Base-by-base conservation (phyloP, 2,797 vertebrate genomes). In the Amblyopsis hoosieri region DNA sequence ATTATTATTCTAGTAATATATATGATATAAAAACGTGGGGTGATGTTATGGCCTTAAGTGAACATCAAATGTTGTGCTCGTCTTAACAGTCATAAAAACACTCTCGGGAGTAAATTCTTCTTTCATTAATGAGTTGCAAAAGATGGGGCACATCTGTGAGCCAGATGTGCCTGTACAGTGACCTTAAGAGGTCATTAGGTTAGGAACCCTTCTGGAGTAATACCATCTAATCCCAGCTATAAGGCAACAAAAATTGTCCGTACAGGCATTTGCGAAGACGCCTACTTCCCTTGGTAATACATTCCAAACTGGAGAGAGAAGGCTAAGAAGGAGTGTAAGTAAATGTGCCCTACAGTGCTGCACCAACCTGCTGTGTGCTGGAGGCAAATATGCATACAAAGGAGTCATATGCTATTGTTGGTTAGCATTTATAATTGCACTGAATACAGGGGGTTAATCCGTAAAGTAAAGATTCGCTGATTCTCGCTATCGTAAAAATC, bases 321-420 rank as follows among this genome's bases (percentile, higher is more conserved):
- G 76, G 50, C 69, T 55, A 60, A 46, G 67, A 74, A 74, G 72
- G 72, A 69, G 71, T 77, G 86, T 91, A 91, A 93, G 92, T 92
- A 78, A 90, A 91, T 93, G 90, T 91, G 83, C 87, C 85, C 84
- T 77, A 71, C 62, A 49, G 83, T 85, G 87, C 82, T 83, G 84
- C 82, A 88, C 83, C 71, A 79, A 72, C 84, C 67, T 62, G 45
- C 60, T 62, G 50, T 66, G 65, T 68, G 73, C 74, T 69, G 68
- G 78, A 83, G 74, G 78, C 72, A 66, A 82, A 85, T 70, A 83
- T 87, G 76, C 76, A 83, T 91, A 80, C 76, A 75, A 71, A 57
- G 61, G 76, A 79, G 72, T 77, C 51, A 77, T 71, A 49, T 75
- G 66, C 53, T 48, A 62, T 58, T 72, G 71, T 53, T 80, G 64